A percentile compares a stretch with the other conserved stretches of the same genome.
These are phyloP conservation scores for Liodrosophila aerea DNA, from an alignment of 2,888 invertebrate species.

Conservation along the genomic window DNA sequence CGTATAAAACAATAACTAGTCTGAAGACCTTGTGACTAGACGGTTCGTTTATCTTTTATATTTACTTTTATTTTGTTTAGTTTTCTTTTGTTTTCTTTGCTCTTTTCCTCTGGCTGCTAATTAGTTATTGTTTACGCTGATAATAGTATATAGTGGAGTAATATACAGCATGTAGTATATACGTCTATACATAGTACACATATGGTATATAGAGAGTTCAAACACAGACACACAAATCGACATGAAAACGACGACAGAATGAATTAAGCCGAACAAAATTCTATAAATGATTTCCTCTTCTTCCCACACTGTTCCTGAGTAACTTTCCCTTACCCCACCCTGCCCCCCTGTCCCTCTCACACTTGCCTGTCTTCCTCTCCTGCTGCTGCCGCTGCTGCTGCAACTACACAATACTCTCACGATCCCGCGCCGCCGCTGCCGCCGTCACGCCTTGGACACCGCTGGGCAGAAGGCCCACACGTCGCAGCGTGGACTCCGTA, in stretches of 20 bases:
- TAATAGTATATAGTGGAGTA: constrained; percentile 17
- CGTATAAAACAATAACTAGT: constrained; percentile 79
- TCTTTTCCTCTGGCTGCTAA: too few relatives aligned
- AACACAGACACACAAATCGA: constrained; percentile 48
- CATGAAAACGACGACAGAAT: constrained; percentile 59
- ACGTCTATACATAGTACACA: constrained; percentile 12
- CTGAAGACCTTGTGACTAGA: constrained; percentile 81
- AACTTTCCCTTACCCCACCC: constrained; percentile 46
- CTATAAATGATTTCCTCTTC: constrained; percentile 24
- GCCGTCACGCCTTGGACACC: constrained; percentile 79
- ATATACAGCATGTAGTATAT: not conserved
- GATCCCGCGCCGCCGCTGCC: constrained; percentile 75
- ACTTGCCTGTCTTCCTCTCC: too few relatives aligned
- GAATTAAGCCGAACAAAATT: constrained; percentile 58
- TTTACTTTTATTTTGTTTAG: constrained; percentile 39
- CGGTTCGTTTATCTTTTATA: constrained; percentile 52
- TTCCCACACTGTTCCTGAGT: constrained; percentile 66
- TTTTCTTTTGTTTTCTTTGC: constrained; percentile 43
- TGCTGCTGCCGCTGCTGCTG: not conserved
- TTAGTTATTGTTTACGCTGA: constrained; percentile 38
- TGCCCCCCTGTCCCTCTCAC: not conserved
- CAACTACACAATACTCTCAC: constrained; percentile 82
- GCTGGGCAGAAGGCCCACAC: constrained; percentile 79
- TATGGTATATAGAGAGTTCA: constrained; percentile 37
- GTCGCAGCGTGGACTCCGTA: constrained; percentile 73